phyloP scores from a whole-genome alignment of 2,113 vertebrate genomes.

The Galeopterus variegatus region DNA sequence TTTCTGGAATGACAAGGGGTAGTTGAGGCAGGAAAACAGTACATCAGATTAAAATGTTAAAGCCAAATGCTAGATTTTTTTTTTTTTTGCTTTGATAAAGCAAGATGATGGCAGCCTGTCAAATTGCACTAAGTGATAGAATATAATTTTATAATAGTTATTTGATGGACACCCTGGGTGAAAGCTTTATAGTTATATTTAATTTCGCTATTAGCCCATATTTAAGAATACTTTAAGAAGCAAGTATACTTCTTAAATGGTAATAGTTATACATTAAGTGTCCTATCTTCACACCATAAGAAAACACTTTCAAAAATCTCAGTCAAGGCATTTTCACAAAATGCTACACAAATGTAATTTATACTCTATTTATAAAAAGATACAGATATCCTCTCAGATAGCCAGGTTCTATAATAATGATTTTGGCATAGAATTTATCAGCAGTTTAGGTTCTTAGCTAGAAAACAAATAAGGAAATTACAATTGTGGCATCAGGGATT shows the following conservation, averaged over 20 bases:
- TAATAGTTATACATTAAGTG: not conserved
- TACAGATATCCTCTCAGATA: not conserved
- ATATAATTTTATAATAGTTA: constrained; percentile 77
- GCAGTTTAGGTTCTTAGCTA: not conserved
- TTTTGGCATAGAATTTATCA: not conserved
- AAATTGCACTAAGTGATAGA: constrained; percentile 82
- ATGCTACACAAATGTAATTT: not conserved
- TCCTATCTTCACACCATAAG: not conserved
- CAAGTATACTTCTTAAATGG: not conserved
- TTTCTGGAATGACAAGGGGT: constrained; percentile 83
- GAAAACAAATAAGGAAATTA: not conserved
- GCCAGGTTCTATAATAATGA: not conserved
- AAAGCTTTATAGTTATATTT: constrained; percentile 82
- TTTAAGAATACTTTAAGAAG: constrained; percentile 83
- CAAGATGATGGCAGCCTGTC: constrained; percentile 80
- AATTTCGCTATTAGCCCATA: constrained; percentile 82
- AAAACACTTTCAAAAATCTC: constrained; percentile 22
- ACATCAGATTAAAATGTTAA: constrained; percentile 82
- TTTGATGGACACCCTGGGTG: constrained; percentile 82
- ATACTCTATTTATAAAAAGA: constrained; percentile 15
- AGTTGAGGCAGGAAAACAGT: constrained; percentile 72
- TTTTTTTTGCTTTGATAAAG: constrained; percentile 80
- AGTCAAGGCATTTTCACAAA: not conserved
- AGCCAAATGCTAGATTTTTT: constrained; percentile 67
- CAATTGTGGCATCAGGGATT: not conserved